Base-by-base conservation (phyloP, 2,113 vertebrate genomes). In the Boleophthalmus pectinirostris region DNA sequence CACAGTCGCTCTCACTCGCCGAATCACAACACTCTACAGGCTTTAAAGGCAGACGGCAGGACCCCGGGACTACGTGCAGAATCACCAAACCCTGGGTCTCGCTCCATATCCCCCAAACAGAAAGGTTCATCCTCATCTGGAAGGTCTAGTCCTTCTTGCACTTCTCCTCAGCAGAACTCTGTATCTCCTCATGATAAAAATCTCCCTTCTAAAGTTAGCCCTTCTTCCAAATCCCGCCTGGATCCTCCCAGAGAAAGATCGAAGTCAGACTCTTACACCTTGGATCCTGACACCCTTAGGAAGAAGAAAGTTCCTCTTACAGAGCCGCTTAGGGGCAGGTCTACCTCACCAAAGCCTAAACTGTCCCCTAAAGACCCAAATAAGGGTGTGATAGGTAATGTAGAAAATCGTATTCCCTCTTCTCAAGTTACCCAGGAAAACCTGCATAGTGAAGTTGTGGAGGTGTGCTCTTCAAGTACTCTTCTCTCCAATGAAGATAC, bases 381-480 rank as follows among this genome's bases (percentile, higher is more conserved):
- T 68, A 95, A 94, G 84, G 80, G 87, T 24, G 87, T 82, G 24
- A 76, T 81, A n/a, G 75, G 82, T 23, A 96, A 95, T 72, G 85
- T 90, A 2, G 97, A 98, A 90, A 97, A 96, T 0, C 93, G 96
- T 69, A 94, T 96, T 75, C 97, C 96, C 23, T 98, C 97, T 45
- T 96, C 98, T 46, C 97, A 99, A 2, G 96, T 99, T 0, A 97
- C 98, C 5, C 98, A 99, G 84, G 98, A 99, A 89, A 97, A 97
- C 81, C 96, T 99, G 72, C 98, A 99, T 84, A 98, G 96, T 75
- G 97, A 99, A 74, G 97, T 99, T 14, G 96, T 99, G 47, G 98
- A 98, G 91, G 96, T 99, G 20, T 99, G 98, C 81, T 96, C 95
- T n/a, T 99, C 97, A 0, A 96, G 95, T 72, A 93, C 97, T 12